These are phyloP conservation scores for Silurus meridionalis DNA, from an alignment of 2,113 vertebrate species.

Conservation along the genomic window DNA sequence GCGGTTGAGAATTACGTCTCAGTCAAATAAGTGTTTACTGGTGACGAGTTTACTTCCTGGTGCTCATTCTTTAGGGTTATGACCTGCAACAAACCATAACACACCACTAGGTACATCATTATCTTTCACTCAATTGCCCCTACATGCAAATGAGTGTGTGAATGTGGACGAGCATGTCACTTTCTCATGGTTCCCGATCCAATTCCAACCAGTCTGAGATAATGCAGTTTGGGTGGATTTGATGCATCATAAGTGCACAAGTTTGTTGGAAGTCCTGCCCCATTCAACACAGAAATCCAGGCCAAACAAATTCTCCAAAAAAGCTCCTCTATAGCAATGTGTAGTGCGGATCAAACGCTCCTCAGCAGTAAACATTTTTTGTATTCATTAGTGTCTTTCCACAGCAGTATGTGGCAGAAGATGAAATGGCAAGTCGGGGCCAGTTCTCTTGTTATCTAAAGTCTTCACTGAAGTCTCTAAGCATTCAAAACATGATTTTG, in stretches of 20 bases:
- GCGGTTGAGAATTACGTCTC: not conserved
- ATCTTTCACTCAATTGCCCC: not conserved
- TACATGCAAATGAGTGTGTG: not conserved
- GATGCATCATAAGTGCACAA: not conserved
- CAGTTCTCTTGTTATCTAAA: not conserved
- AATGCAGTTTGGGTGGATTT: not conserved
- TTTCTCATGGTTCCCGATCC: not conserved
- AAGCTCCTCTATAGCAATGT: not conserved
- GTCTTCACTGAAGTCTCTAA: not conserved
- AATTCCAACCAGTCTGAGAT: not conserved
- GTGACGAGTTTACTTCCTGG: not conserved
- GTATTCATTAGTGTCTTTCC: not conserved
- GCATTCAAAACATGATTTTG: not conserved
- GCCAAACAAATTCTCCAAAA: not conserved
- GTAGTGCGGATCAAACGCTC: not conserved
- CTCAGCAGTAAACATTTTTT: not conserved
- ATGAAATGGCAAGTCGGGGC: not conserved
- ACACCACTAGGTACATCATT: not conserved
- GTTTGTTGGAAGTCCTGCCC: not conserved
- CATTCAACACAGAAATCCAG: not conserved
- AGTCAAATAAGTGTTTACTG: not conserved
- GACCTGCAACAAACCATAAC: not conserved
- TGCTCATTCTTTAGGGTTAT: not conserved
- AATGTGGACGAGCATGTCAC: not conserved
- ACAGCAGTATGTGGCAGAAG: not conserved